Evolutionary conservation across 2,888 invertebrate genomes (phyloP), one percentile per base, ranked within the genome.

Genomic region (Schizaphis graminum): DNA sequence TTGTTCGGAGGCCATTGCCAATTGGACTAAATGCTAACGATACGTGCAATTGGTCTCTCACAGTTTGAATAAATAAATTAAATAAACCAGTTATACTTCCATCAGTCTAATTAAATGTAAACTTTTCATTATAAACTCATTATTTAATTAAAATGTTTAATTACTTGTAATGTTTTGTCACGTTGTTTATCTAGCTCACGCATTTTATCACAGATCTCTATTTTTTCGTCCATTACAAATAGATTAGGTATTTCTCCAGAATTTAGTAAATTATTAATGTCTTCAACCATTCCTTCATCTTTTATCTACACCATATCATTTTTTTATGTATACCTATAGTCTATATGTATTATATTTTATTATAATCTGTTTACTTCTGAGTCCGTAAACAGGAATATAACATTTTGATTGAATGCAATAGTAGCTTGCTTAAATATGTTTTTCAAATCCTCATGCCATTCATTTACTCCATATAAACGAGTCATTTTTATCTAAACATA

Each of bases 221-320:
- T 97, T 96, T 98, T 98, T 95, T 99, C 99, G 95, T 99, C 99
- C 11, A 97, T 96, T 24, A 96, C 96, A 95, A 98, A 99, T 93
- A 99, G 97, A 96, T 99, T 99, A 0, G 99, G 99, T 0, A 99
- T 98, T 96, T 99, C 99, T 8, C 99, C 99, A 0, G 98, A 98
- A 96, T 99, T 99, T 86, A 99, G 96, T 96, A 99, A 97, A 96
- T 99, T 99, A 95, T 98, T 99, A 2, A 99, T 97, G 95, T 99
- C 99, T 96, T 99, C 99, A 91, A 99, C 96, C 95, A 99, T 99
- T 0, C 97, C 97, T 96, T 99, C 99, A 96, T 98, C 98, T 96
- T 99, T 99, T 77, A 99, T 98, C 97, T 98, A 84, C 7, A 98
- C 97, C 96, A 98, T 1, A 56, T 56, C 1, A 49, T 87, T 87